Base-by-base conservation (phyloP, 2,113 vertebrate species). In the Macquaria ambigua region DNA sequence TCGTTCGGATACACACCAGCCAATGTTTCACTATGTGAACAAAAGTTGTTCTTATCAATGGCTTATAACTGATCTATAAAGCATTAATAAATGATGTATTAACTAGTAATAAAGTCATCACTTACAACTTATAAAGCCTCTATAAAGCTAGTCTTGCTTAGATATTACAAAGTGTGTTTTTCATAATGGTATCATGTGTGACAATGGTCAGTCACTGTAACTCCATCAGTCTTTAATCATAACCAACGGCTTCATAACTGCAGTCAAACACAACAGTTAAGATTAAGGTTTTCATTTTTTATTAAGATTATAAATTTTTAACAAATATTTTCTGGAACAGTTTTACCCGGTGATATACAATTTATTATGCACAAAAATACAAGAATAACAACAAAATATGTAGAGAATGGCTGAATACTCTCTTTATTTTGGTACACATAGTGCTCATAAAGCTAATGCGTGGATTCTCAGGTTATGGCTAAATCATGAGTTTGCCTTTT, bases 221-320 rank as follows among this genome's bases (percentile, higher is more conserved):
- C 74, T 25, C 7, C 15, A n/a, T 56, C 4, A 25, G 6, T 15
- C n/a, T 62, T 53, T 15, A 12, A 2, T 71, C 5, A 50, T 1
- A 48, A 59, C 12, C n/a, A 37, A 69, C 0, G 3, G 66, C 46
- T 69, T 50, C 6, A n/a, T 16, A 12, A 20, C 74, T 3, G 6
- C 70, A 81, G 20, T 81, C 71, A 82, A 67, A 87, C 71, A 77
- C 78, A 73, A 73, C 59, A 80, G 18, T 21, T 64, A 31, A 28
- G 11, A 59, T 70, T 50, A 69, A 73, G 58, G 76, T 93, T 93
- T 93, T 90, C 72, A 86, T 96, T 94, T 95, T 92, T 98, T 97
- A 98, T 98, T 97, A 97, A 97, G 97, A 93, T 98, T 97, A 97
- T 97, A 97, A 96, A 97, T 96, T 97, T 96, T 97, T 96, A 96